Conservation (phyloP, 2,113 vertebrate species). For the Myxocyprinus asiaticus region DNA sequence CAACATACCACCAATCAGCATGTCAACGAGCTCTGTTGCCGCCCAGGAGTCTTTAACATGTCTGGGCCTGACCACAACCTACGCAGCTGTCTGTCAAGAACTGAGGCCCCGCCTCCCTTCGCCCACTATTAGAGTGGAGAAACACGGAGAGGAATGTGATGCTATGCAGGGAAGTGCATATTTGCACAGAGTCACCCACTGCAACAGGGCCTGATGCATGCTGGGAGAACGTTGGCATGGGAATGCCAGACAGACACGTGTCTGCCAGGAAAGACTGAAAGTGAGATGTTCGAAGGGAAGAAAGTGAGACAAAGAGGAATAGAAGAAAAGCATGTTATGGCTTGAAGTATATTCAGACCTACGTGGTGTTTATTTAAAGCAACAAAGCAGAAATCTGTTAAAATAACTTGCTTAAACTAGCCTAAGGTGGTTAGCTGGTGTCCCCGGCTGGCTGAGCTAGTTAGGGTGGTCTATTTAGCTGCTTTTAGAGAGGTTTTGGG, state of each 20-base stretch:
- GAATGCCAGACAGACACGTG: constrained; percentile 58
- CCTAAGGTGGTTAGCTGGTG: no score
- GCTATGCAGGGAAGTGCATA: constrained; percentile 47
- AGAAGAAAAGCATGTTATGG: constrained; percentile 4
- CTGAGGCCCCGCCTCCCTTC: constrained; percentile 28
- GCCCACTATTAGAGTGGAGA: constrained; percentile 60
- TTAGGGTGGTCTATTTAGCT: no score
- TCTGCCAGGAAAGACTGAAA: constrained; percentile 29
- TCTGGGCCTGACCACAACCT: constrained; percentile 56
- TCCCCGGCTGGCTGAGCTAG: no score
- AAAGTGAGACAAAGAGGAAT: neutral
- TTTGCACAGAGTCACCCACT: constrained; percentile 62
- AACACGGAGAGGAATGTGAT: constrained; percentile 55
- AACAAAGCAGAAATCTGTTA: neutral
- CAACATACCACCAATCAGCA: constrained; percentile 45
- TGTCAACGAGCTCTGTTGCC: constrained; percentile 31
- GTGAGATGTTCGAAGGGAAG: neutral
- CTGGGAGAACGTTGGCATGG: constrained; percentile 72
- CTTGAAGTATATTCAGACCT: constrained; percentile 2
- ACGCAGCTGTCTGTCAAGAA: constrained; percentile 67
- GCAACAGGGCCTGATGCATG: constrained; percentile 54
- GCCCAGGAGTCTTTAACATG: constrained; percentile 29
- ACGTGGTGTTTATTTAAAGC: constrained; percentile 27
- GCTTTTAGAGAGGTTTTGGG: no score
- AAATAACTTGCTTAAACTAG: no score